These are phyloP conservation scores for Zenarchopterus dispar DNA, from an alignment of 2,797 vertebrate genomes.

Conservation along the genomic window DNA sequence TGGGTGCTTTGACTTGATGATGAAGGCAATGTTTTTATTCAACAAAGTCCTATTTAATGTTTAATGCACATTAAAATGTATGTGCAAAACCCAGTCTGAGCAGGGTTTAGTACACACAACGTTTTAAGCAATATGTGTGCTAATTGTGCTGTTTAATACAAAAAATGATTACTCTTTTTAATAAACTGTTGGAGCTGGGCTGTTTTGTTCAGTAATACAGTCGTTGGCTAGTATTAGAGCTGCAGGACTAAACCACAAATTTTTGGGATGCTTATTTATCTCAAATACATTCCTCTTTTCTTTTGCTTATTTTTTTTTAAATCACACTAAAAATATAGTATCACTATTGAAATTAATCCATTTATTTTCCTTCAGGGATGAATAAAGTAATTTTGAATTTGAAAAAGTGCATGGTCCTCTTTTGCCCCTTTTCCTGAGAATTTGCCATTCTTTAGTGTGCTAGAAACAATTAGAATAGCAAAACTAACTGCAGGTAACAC, in stretches of 20 bases:
- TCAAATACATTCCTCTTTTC: too few relatives aligned
- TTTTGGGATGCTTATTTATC: too few relatives aligned
- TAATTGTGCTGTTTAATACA: not conserved
- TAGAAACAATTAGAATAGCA: too few relatives aligned
- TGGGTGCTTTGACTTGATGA: conserved; percentile 34
- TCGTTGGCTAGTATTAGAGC: not conserved
- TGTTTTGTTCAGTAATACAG: not conserved
- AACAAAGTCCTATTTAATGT: conserved; percentile 38
- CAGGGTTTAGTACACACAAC: not conserved
- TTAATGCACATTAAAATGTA: conserved; percentile 44
- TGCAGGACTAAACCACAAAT: not conserved
- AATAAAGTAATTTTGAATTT: not conserved
- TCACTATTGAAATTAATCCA: too few relatives aligned
- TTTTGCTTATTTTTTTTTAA: too few relatives aligned
- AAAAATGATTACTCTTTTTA: not conserved
- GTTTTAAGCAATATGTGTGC: not conserved
- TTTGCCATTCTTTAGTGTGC: too few relatives aligned
- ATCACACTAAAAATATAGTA: too few relatives aligned
- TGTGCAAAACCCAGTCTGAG: conserved; percentile 26
- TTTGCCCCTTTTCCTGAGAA: not conserved
- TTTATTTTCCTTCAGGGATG: not conserved
- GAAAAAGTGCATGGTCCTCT: not conserved
- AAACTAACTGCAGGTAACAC: too few relatives aligned
- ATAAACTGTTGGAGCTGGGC: conserved; percentile 2
- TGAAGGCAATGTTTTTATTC: conserved; percentile 10